Conservation (phyloP, 2,888 invertebrate species). For the Melinaea menophilus region DNA sequence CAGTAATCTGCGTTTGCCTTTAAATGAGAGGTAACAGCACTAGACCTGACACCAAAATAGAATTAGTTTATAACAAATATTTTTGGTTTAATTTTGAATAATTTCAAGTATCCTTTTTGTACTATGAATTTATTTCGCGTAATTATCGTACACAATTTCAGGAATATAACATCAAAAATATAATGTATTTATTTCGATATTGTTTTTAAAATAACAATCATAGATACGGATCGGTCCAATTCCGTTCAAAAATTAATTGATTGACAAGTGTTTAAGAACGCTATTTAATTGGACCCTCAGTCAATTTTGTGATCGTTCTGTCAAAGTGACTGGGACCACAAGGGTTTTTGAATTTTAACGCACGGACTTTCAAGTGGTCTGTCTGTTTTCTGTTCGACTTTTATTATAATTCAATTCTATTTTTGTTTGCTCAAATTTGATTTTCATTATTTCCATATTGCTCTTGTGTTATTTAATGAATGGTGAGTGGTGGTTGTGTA, state of each 20-base stretch:
- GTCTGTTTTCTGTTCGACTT: slow-evolving; percentile 38
- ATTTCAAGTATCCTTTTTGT: no score
- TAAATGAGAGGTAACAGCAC: slow-evolving; percentile 16
- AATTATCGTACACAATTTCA: no score
- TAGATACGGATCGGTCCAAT: background rate
- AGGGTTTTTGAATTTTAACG: slow-evolving; percentile 62
- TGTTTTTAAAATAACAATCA: no score
- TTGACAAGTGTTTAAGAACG: slow-evolving; percentile 48
- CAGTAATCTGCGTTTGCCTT: slow-evolving; percentile 33
- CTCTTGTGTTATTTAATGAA: background rate
- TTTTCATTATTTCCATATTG: background rate
- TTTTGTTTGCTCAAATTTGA: background rate
- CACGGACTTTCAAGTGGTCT: slow-evolving; percentile 49
- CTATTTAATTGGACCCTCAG: slow-evolving; percentile 61
- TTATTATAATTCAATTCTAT: slow-evolving; percentile 9
- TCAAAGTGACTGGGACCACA: slow-evolving; percentile 54
- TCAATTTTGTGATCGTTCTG: slow-evolving; percentile 48
- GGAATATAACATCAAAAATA: no score
- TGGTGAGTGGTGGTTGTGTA: background rate
- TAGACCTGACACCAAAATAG: background rate
- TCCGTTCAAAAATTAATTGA: slow-evolving; percentile 52
- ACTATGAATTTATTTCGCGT: no score
- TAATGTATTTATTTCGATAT: no score
- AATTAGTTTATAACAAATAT: slow-evolving; percentile 1
- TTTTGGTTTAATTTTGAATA: slow-evolving; percentile 1